Conservation (phyloP, 1,140 invertebrate genomes). For the Helicoverpa armigera region DNA sequence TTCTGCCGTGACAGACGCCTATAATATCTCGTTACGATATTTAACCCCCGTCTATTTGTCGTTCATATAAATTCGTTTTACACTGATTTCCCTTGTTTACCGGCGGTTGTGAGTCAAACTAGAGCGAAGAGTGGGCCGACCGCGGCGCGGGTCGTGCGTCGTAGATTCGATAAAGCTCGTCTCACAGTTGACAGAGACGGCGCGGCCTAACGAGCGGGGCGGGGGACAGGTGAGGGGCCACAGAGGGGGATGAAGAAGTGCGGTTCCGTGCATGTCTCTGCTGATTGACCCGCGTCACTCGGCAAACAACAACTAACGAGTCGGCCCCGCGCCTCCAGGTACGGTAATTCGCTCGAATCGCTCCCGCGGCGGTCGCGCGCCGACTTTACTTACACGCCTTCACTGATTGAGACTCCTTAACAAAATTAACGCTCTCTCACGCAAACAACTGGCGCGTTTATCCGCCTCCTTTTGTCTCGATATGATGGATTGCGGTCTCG, state of each 20-base stretch:
- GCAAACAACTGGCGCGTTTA: slow-evolving; percentile 78
- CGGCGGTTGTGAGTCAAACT: slow-evolving; percentile 78
- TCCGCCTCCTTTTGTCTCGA: slow-evolving; percentile 80
- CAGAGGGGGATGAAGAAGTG: slow-evolving; percentile 86
- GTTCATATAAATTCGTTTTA: slow-evolving; percentile 81
- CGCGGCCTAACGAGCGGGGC: slow-evolving; percentile 82
- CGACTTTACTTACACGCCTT: slow-evolving; percentile 80
- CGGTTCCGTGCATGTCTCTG: slow-evolving; percentile 90
- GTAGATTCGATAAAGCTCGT: slow-evolving; percentile 86
- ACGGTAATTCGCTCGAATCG: slow-evolving; percentile 82
- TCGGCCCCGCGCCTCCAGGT: slow-evolving; percentile 85
- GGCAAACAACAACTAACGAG: slow-evolving; percentile 87
- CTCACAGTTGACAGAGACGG: slow-evolving; percentile 84
- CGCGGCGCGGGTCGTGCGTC: slow-evolving; percentile 83
- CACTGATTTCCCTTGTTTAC: slow-evolving; percentile 84
- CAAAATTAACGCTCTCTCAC: slow-evolving; percentile 84
- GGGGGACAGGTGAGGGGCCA: slow-evolving; percentile 59
- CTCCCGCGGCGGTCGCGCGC: slow-evolving; percentile 78
- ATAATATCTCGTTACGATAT: slow-evolving; percentile 40
- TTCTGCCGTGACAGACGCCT: slow-evolving; percentile 20
- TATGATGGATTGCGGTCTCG: slow-evolving; percentile 83
- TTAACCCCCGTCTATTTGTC: slow-evolving; percentile 57
- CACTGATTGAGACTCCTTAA: slow-evolving; percentile 85
- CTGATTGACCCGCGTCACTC: slow-evolving; percentile 88
- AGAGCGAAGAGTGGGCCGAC: slow-evolving; percentile 81